Conservation (phyloP, 2,797 vertebrate genomes). For the Antrozous pallidus region DNA sequence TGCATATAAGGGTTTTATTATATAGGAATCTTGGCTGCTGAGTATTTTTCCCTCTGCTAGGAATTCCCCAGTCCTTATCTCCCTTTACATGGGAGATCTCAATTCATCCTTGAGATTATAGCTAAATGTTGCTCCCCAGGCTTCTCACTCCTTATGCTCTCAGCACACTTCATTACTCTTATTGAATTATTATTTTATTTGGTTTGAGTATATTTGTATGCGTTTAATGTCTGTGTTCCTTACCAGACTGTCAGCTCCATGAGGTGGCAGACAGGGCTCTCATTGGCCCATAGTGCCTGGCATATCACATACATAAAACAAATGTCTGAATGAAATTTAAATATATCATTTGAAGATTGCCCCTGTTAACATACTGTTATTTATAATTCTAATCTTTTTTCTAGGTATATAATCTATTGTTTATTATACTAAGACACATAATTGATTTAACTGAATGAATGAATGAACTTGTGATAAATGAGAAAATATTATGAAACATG, state of each 20-base stretch:
- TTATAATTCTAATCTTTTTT: too few relatives aligned
- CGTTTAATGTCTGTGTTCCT: background rate
- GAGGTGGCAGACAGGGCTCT: background rate
- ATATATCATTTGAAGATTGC: too few relatives aligned
- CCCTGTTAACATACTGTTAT: too few relatives aligned
- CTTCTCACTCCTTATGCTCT: background rate
- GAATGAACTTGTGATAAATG: background rate
- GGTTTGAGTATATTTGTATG: background rate
- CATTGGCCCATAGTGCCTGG: background rate
- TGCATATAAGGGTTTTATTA: too few relatives aligned
- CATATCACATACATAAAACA: background rate
- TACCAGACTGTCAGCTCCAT: background rate
- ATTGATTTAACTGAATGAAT: background rate
- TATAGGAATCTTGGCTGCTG: background rate
- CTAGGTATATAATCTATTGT: too few relatives aligned
- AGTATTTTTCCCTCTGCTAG: background rate
- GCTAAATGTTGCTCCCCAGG: background rate
- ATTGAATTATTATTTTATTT: background rate
- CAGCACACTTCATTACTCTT: background rate
- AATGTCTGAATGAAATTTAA: background rate
- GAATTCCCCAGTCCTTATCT: background rate
- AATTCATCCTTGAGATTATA: background rate
- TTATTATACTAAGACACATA: too few relatives aligned
- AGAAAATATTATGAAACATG: background rate
- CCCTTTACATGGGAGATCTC: background rate